Evolutionary conservation across 2,888 invertebrate genomes (phyloP), one percentile per base, ranked within the genome.

Genomic region (Plemyria rubiginata): DNA sequence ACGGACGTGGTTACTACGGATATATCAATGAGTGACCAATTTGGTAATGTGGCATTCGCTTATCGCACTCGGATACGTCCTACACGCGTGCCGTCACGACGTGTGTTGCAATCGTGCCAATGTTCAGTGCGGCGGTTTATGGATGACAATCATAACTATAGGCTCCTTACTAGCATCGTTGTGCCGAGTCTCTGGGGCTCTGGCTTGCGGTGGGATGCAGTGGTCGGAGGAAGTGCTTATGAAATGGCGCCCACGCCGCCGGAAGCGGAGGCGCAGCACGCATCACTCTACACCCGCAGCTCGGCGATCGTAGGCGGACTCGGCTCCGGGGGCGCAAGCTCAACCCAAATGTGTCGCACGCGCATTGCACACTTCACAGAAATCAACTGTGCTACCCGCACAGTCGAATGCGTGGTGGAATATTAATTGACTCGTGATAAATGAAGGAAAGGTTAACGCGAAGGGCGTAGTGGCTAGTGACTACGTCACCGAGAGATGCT

Each of bases 201-300:
- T 68, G 75, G 68, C 76, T 70, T 62, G 70, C 76, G 73, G 79
- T 79, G 82, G 81, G 85, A 86, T 87, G 88, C 86, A 87, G 84
- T 72, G 73, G 76, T 68, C 79, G 80, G 82, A 90, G 90, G 90
- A 92, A 90, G 80, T 78, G 82, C 80, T 88, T 87, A 86, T 86
- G 86, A 89, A 86, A 87, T 73, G 72, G 81, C 84, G 81, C 90
- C 89, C 86, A 88, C 90, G 82, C 79, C 76, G 77, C 79, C 87
- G 88, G 90, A 90, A 88, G 85, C 85, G 85, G 85, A 85, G 87
- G 84, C 86, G 82, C 85, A 79, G 78, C 75, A 75, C 78, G 77
- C 78, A 74, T 71, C 71, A 64, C 58, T 74, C 71, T 72, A 64
- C 61, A 68, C 71, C 67, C 62, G 67, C 62, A 32, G 50, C 48